A percentile compares a stretch with the other conserved stretches of the same genome.
Conservation (phyloP, 2,113 vertebrate species). For the human region DNA sequence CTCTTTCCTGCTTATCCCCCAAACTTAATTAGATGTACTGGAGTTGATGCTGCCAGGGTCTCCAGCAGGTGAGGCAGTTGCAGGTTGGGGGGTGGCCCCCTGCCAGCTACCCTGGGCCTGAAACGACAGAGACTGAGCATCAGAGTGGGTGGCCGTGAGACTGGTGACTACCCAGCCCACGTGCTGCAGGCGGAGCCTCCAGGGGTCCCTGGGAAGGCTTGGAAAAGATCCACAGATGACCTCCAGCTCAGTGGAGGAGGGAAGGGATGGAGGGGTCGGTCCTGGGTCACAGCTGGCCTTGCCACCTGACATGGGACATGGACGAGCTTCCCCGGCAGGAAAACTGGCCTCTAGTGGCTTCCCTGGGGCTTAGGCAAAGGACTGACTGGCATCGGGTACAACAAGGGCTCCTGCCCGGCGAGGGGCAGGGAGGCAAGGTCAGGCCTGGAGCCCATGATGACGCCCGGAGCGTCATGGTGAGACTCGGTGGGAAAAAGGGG, state of each 20-base stretch:
- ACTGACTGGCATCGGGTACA: neutral
- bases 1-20: conserved; percentile 68
- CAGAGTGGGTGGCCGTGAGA: neutral
- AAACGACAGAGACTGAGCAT: neutral
- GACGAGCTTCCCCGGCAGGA: neutral
- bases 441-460: neutral
- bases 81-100: conserved; percentile 88
- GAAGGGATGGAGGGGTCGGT: neutral
- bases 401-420: neutral
- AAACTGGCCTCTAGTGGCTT: neutral
- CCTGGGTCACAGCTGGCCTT: neutral
- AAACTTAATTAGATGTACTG: conserved; percentile 88
- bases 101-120: conserved; percentile 93
- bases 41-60: conserved; percentile 90
- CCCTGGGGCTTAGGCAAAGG: neutral
- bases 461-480: neutral
- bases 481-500: neutral
- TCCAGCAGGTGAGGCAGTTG: conserved; percentile 87
- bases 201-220: neutral
- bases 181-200: neutral
- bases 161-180: neutral
- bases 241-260: neutral
- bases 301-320: neutral
- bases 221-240: neutral
- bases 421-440: neutral